phyloP scores from a whole-genome alignment of 2,797 vertebrate genomes.

The Rhynchonycteris naso region DNA sequence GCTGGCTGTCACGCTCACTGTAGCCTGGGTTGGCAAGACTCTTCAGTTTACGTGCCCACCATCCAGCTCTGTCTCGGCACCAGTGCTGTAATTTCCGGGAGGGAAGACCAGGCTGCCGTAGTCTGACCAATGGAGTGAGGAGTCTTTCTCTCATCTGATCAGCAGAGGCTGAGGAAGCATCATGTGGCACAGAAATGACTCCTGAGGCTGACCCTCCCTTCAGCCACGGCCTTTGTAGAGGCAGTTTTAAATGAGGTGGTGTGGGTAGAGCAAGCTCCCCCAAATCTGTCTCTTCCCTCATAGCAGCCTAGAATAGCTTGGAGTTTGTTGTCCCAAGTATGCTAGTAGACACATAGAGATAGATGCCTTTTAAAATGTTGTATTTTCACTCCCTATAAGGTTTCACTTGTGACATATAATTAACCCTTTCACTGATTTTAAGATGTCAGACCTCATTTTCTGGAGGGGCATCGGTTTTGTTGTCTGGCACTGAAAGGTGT shows the following conservation, averaged over 20 bases:
- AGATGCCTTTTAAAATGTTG: constrained; percentile 24
- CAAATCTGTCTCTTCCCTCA: neutral
- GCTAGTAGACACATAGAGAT: neutral
- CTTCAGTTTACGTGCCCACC: neutral
- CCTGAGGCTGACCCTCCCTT: neutral
- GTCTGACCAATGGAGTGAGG: neutral
- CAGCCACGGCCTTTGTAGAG: neutral
- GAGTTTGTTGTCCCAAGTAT: neutral
- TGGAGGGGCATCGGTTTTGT: neutral
- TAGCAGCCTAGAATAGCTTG: neutral
- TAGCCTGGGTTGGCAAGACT: neutral
- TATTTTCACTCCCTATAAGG: neutral
- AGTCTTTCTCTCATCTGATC: neutral
- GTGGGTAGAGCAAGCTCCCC: neutral
- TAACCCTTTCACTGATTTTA: constrained; percentile 1
- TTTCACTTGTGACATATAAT: neutral
- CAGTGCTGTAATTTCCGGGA: neutral
- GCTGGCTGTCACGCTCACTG: neutral
- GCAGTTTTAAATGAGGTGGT: neutral
- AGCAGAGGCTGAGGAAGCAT: neutral
- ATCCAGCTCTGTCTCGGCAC: neutral
- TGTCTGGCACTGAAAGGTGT: neutral
- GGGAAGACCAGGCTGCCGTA: neutral
- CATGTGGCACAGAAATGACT: neutral
- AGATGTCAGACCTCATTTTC: neutral